phyloP scores from a whole-genome alignment of 2,888 invertebrate species.

The Bellardia pandia region DNA sequence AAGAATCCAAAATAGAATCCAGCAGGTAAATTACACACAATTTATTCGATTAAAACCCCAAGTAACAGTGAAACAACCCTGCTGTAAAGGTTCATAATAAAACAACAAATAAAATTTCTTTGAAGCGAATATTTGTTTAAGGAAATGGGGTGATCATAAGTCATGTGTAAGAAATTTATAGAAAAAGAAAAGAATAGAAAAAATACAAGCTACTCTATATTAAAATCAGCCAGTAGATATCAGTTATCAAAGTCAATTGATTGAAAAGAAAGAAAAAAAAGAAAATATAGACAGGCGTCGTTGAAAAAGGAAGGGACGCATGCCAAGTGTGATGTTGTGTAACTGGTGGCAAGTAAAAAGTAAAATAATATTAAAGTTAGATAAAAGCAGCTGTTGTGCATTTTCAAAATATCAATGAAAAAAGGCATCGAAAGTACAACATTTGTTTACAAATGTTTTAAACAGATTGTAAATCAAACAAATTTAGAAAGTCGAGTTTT shows the following conservation, averaged over 20 bases:
- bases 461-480: background rate
- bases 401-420: background rate
- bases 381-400: background rate
- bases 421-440: background rate
- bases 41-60: no score
- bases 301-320: slow-evolving; percentile 21
- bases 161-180: slow-evolving; percentile 24
- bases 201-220: background rate
- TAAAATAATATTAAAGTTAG: slow-evolving; percentile 17
- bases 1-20: background rate
- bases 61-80: background rate
- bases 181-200: background rate
- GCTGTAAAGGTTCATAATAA: background rate
- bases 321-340: slow-evolving; percentile 21
- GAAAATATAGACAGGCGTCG: background rate
- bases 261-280: slow-evolving; percentile 3
- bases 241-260: no score
- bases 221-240: background rate
- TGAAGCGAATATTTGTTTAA: background rate
- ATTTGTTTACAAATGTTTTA: background rate
- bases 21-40: no score
- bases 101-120: background rate
- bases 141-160: slow-evolving; percentile 22
- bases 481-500: background rate
- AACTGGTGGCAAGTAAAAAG: slow-evolving; percentile 31